phyloP scores from a whole-genome alignment of 2,797 vertebrate genomes.

The Luscinia megarhynchos region DNA sequence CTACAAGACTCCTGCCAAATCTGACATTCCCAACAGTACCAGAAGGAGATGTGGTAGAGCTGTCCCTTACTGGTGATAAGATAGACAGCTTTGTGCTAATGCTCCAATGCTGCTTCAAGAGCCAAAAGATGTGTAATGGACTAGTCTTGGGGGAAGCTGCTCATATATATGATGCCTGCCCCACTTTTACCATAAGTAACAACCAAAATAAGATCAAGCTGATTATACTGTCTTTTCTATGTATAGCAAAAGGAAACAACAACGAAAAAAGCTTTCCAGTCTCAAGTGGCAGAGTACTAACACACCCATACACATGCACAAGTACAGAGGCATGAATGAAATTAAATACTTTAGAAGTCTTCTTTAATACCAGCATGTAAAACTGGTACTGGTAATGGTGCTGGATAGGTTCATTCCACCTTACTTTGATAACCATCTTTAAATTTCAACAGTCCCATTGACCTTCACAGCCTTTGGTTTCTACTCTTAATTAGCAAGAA shows the following conservation, averaged over 20 bases:
- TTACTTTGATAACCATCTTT: not conserved
- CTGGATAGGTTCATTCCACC: not conserved
- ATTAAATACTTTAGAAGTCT: slow-evolving; percentile 15
- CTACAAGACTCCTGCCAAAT: not conserved
- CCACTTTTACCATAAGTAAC: not conserved
- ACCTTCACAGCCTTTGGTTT: slow-evolving; percentile 29
- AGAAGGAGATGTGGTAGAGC: not conserved
- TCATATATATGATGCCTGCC: not conserved
- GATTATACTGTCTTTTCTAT: not conserved
- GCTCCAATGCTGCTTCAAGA: not conserved
- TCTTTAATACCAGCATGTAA: slow-evolving; percentile 6
- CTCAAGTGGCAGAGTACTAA: slow-evolving; percentile 10
- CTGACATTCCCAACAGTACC: not conserved
- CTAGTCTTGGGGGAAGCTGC: not conserved
- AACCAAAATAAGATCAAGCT: not conserved
- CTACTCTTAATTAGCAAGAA: slow-evolving; percentile 37
- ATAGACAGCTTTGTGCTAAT: not conserved
- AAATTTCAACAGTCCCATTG: slow-evolving; percentile 35
- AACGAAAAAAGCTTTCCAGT: slow-evolving; percentile 22
- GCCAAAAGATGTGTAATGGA: not conserved
- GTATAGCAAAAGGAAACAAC: not conserved
- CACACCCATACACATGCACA: not conserved
- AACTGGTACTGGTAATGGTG: not conserved
- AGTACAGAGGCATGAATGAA: slow-evolving; percentile 3
- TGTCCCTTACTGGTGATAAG: not conserved